phyloP scores from a whole-genome alignment of 1,140 invertebrate genomes.

The Bombus sibiricus region DNA sequence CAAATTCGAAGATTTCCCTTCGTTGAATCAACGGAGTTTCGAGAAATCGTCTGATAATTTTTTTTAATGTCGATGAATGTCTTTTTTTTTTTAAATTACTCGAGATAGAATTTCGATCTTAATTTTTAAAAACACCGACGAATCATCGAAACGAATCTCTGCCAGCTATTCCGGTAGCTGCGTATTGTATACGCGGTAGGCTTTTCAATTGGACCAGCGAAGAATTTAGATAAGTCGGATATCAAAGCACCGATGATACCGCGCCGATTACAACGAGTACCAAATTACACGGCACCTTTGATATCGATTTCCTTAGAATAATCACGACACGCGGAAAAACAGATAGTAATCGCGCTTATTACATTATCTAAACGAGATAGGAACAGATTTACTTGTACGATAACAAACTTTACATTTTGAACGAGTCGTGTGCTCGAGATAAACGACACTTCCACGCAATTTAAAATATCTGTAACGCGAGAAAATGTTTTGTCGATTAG shows the following conservation, averaged over 20 bases:
- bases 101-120: too few relatives aligned
- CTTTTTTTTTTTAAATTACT: too few relatives aligned
- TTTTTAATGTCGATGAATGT: too few relatives aligned
- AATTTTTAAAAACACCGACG: too few relatives aligned
- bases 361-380: background rate
- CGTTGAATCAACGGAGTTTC: too few relatives aligned
- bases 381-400: background rate
- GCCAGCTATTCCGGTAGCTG: rapidly evolving
- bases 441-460: background rate
- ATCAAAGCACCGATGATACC: background rate
- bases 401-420: background rate
- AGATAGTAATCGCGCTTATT: slow-evolving; percentile 11
- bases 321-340: background rate
- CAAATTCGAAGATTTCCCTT: too few relatives aligned
- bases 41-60: too few relatives aligned
- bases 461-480: background rate
- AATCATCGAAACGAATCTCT: background rate
- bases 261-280: background rate
- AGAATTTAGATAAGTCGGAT: background rate
- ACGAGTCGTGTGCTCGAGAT: background rate
- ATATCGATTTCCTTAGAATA: background rate
- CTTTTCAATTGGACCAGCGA: background rate
- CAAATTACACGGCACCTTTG: background rate
- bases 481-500: background rate
- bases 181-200: background rate